A percentile compares a stretch with the other conserved stretches of the same genome.
Evolutionary conservation across 1,140 invertebrate species (phyloP).

Genomic region (Drosophila bipectinata): DNA sequence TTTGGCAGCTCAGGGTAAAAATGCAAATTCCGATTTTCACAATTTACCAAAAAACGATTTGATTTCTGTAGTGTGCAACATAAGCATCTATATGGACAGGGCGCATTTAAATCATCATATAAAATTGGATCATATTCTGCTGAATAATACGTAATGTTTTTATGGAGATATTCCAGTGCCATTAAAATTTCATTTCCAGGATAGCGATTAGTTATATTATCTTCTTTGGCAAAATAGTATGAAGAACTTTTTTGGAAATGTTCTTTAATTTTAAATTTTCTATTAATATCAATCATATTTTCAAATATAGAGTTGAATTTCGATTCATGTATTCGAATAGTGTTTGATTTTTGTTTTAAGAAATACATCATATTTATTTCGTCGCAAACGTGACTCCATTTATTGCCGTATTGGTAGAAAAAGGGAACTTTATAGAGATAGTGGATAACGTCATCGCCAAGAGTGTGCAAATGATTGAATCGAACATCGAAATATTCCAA

Average conservation of each 20-base stretch:
- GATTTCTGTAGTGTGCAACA: conserved; percentile 1
- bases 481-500: conserved; percentile 17
- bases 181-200: too few species aligned
- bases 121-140: not conserved
- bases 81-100: conserved; percentile 9
- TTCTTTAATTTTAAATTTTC: not conserved
- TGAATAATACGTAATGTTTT: not conserved
- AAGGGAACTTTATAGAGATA: conserved; percentile 1
- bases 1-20: conserved; percentile 1
- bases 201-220: not conserved
- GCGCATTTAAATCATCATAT: not conserved
- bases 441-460: not conserved
- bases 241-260: not conserved
- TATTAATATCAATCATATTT: not conserved
- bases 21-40: not conserved
- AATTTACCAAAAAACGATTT: conserved; percentile 5
- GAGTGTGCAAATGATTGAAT: conserved; percentile 1
- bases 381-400: conserved; percentile 13
- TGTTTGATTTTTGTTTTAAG: not conserved
- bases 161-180: not conserved
- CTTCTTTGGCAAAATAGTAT: conserved; percentile 8
- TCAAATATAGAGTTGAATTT: conserved; percentile 5
- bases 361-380: not conserved
- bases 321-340: not conserved
- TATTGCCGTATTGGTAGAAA: conserved; percentile 16